These are phyloP conservation scores for Avahi laniger DNA, from an alignment of 2,797 vertebrate species.

Conservation along the genomic window DNA sequence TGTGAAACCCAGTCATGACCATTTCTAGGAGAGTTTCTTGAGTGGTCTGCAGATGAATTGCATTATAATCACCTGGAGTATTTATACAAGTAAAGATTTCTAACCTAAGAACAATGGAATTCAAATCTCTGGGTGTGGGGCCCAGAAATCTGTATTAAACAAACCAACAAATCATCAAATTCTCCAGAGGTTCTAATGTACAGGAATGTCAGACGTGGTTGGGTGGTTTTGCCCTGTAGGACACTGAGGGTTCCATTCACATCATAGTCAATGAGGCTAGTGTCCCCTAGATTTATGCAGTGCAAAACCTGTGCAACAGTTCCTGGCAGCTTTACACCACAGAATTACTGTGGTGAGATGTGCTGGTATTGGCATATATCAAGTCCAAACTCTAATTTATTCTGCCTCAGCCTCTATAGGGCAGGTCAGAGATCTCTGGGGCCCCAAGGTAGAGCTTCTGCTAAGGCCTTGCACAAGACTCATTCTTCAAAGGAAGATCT, in stretches of 20 bases:
- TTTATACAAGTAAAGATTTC: not conserved
- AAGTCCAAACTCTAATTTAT: not conserved
- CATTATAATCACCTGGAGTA: not conserved
- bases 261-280: not conserved
- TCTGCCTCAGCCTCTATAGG: not conserved
- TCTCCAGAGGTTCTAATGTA: not conserved
- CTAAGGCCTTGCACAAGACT: not conserved
- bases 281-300: not conserved
- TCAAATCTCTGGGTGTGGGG: not conserved
- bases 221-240: not conserved
- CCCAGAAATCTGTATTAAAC: not conserved
- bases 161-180: not conserved
- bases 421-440: not conserved
- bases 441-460: not conserved
- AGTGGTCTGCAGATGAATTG: not conserved
- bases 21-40: not conserved
- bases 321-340: accelerated
- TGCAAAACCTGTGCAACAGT: not conserved
- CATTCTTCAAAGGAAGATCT: not conserved
- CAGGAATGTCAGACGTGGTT: not conserved
- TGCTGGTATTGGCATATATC: not conserved
- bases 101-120: not conserved
- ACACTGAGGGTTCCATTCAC: not conserved
- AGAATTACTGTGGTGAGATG: not conserved
- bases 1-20: not conserved